Conservation (phyloP, 1,140 invertebrate species). For the Cydia pomonella region DNA sequence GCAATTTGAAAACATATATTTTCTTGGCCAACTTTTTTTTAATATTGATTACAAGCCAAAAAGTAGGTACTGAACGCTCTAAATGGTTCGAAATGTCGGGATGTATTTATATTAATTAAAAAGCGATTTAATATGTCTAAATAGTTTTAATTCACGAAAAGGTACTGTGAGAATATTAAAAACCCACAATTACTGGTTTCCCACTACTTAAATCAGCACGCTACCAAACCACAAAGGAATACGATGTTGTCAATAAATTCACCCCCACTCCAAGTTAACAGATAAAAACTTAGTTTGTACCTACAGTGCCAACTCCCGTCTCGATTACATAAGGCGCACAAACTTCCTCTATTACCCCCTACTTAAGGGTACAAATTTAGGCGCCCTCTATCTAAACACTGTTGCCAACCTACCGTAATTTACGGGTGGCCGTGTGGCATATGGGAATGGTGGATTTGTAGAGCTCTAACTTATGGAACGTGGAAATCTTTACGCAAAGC, state of each 20-base stretch:
- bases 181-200: neutral
- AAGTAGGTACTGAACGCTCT: too few relatives aligned
- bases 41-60: too few relatives aligned
- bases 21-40: too few relatives aligned
- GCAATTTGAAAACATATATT: too few relatives aligned
- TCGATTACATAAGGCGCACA: constrained; percentile 62
- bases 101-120: too few relatives aligned
- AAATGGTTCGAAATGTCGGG: too few relatives aligned
- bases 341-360: constrained; percentile 66
- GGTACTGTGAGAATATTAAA: neutral
- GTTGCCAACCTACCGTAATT: constrained; percentile 58
- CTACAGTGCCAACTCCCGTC: constrained; percentile 47
- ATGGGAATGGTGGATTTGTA: constrained; percentile 45
- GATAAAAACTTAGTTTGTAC: constrained; percentile 70
- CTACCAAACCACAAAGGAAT: constrained; percentile 23
- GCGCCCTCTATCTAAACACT: constrained; percentile 63
- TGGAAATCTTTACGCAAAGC: constrained; percentile 2
- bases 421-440: constrained; percentile 45
- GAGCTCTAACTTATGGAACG: constrained; percentile 34
- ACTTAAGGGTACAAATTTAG: constrained; percentile 68
- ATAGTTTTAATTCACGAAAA: too few relatives aligned
- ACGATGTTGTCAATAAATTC: constrained; percentile 61
- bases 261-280: constrained; percentile 56
- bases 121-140: too few relatives aligned
- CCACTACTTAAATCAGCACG: neutral